phyloP scores from a whole-genome alignment of 2,797 vertebrate species.

The Anguilla marmorata region DNA sequence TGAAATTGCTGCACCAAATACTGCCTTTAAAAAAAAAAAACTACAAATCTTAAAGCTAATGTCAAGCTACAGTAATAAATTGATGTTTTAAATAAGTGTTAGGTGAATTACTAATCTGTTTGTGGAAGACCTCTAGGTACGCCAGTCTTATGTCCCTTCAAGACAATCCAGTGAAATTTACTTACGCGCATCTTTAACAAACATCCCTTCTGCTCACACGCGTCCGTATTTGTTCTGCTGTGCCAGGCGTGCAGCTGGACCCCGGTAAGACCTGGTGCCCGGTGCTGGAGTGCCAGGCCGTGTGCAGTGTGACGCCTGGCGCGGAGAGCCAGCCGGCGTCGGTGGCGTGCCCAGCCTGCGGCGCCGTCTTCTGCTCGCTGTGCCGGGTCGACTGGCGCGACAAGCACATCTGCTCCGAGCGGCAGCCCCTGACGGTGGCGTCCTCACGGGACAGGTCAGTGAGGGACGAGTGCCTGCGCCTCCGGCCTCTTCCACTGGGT shows the following conservation, averaged over 20 bases:
- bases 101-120: background rate
- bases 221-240: background rate
- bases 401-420: constrained; percentile 73
- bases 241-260: constrained; percentile 88
- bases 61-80: background rate
- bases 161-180: background rate
- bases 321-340: constrained; percentile 66
- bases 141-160: background rate
- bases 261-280: constrained; percentile 90
- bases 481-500: constrained; percentile 33
- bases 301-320: constrained; percentile 72
- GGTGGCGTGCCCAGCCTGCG: constrained; percentile 80
- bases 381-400: constrained; percentile 83
- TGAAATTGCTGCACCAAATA: background rate
- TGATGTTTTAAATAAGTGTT: background rate
- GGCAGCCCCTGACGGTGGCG: constrained; percentile 63
- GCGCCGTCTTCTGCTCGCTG: constrained; percentile 80
- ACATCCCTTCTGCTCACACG: background rate
- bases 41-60: background rate
- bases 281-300: constrained; percentile 82
- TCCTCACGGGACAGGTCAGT: constrained; percentile 78
- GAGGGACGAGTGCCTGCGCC: constrained; percentile 34
- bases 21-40: background rate
- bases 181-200: background rate
- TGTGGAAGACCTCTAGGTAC: background rate